Percentiles rank a stretch among this genome's conserved stretches.
Evolutionary conservation across 2,113 vertebrate genomes (phyloP).

Genomic region (Meleagris gallopavo): DNA sequence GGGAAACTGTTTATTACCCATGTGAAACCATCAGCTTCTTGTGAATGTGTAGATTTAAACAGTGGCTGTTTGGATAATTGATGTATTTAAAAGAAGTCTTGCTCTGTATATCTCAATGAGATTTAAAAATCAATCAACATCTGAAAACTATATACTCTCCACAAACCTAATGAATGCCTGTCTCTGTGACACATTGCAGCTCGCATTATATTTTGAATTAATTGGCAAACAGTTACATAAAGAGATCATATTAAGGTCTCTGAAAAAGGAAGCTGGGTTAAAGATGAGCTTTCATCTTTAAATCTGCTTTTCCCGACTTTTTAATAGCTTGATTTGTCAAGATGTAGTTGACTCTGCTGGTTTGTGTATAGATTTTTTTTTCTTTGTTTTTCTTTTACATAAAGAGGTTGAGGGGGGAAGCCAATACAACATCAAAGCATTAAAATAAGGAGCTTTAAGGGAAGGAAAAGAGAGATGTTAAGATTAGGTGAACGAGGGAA

Average conservation of each 20-base stretch:
- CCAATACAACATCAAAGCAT: conserved; percentile 61
- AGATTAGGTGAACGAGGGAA: conserved; percentile 59
- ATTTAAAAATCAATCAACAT: conserved; percentile 49
- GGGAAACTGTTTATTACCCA: background rate
- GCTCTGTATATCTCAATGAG: conserved; percentile 21
- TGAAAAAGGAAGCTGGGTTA: conserved; percentile 65
- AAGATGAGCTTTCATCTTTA: conserved; percentile 65
- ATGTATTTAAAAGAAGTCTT: conserved; percentile 22
- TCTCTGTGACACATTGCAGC: conserved; percentile 13
- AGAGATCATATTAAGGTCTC: conserved; percentile 69
- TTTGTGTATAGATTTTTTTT: conserved; percentile 53
- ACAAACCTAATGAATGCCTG: conserved; percentile 28
- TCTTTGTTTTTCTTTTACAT: conserved; percentile 63
- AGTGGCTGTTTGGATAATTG: conserved; percentile 12
- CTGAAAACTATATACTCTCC: conserved; percentile 8
- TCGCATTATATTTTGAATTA: conserved; percentile 62
- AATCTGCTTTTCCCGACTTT: conserved; percentile 66
- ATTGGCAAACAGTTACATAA: conserved; percentile 68
- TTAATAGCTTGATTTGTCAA: conserved; percentile 64
- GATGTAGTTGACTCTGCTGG: conserved; percentile 44
- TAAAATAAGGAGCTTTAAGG: conserved; percentile 66
- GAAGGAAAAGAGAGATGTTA: conserved; percentile 59
- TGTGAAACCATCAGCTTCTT: background rate
- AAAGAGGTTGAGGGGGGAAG: background rate
- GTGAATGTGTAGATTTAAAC: background rate